These are phyloP conservation scores for Denticeps clupeoides DNA, from an alignment of 2,797 vertebrate genomes.

Conservation along the genomic window DNA sequence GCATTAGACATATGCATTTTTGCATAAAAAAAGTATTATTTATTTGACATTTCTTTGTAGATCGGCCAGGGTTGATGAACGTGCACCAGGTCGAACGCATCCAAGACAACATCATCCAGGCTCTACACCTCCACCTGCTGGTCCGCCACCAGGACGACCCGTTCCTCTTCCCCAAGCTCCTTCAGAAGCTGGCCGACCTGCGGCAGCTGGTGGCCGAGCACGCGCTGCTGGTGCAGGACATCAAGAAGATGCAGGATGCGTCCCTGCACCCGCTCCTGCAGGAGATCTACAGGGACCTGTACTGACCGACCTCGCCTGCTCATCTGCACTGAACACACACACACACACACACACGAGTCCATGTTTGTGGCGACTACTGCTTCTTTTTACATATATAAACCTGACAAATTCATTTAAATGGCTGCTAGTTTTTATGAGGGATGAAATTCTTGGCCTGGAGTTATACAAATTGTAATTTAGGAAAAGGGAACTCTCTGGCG, in stretches of 20 bases:
- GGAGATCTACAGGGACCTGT: constrained; percentile 96
- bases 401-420: too few relatives aligned
- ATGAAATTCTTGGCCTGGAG: too few relatives aligned
- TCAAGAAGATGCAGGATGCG: constrained; percentile 82
- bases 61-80: constrained; percentile 82
- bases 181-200: constrained; percentile 90
- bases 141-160: constrained; percentile 74
- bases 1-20: neutral
- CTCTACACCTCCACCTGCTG: constrained; percentile 79
- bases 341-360: too few relatives aligned
- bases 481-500: too few relatives aligned
- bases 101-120: constrained; percentile 83
- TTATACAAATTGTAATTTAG: too few relatives aligned
- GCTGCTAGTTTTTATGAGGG: too few relatives aligned
- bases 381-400: too few relatives aligned
- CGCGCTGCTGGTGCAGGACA: constrained; percentile 81
- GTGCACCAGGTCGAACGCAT: constrained; percentile 75
- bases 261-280: constrained; percentile 87
- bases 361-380: too few relatives aligned
- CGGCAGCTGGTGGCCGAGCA: constrained; percentile 90
- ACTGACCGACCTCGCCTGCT: too few relatives aligned
- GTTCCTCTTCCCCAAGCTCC: constrained; percentile 87
- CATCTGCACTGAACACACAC: too few relatives aligned
- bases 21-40: too few relatives aligned
- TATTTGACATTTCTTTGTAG: constrained; percentile 41